Conservation (phyloP, 2,797 vertebrate genomes). For the Staurois parvus region DNA sequence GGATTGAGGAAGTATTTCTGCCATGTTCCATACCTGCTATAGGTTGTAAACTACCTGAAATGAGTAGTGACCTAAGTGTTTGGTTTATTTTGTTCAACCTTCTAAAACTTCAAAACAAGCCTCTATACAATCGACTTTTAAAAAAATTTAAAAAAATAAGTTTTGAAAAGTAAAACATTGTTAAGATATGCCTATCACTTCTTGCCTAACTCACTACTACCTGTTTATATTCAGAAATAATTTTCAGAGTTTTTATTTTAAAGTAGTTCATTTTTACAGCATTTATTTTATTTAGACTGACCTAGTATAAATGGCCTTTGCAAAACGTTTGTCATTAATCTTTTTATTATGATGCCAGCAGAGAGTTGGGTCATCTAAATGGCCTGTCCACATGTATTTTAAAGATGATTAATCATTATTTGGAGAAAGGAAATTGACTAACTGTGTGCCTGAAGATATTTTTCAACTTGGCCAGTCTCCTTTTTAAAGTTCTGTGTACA, state of each 20-base stretch:
- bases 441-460: constrained; percentile 56
- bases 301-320: constrained; percentile 32
- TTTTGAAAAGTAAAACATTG: neutral
- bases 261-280: constrained; percentile 44
- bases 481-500: constrained; percentile 42
- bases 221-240: neutral
- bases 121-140: no score
- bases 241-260: constrained; percentile 9
- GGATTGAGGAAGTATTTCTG: no score
- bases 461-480: constrained; percentile 34
- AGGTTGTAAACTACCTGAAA: no score
- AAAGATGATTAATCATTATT: constrained; percentile 62
- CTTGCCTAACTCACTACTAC: neutral
- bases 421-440: constrained; percentile 60
- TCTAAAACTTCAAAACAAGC: no score
- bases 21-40: no score
- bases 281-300: constrained; percentile 52
- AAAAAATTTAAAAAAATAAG: no score
- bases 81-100: no score
- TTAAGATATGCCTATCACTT: neutral
- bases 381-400: constrained; percentile 60
- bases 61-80: no score
- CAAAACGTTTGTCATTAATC: constrained; percentile 62
- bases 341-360: constrained; percentile 59
- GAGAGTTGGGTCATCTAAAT: constrained; percentile 62